Conservation (phyloP, 2,113 vertebrate genomes). For the Columba janthina region DNA sequence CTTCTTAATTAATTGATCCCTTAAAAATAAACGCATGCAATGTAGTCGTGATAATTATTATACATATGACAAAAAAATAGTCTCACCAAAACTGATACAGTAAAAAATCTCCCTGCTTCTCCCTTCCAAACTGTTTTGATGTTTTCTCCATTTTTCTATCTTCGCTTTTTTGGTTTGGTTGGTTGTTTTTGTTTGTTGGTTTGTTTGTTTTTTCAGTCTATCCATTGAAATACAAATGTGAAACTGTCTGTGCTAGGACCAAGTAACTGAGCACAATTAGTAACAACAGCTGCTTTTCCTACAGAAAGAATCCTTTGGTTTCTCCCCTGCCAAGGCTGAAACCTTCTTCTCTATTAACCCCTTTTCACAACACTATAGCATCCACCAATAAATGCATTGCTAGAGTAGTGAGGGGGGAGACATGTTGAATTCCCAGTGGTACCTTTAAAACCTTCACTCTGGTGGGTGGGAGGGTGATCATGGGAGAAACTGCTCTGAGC, state of each 20-base stretch:
- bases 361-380: background rate
- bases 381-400: background rate
- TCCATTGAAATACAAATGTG: background rate
- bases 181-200: too few species aligned
- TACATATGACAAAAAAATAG: background rate
- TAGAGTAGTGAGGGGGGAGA: too few species aligned
- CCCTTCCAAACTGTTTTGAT: background rate
- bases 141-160: background rate
- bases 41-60: background rate
- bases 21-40: background rate
- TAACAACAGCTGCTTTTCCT: background rate
- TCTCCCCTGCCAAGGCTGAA: background rate
- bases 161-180: too few species aligned
- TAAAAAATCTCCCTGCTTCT: background rate
- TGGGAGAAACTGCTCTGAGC: background rate
- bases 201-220: background rate
- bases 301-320: background rate
- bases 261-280: background rate
- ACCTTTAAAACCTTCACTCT: background rate
- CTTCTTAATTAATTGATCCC: background rate
- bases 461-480: background rate
- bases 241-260: background rate
- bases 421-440: background rate
- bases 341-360: background rate
- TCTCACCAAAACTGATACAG: background rate